Evolutionary conservation across 2,797 vertebrate genomes (phyloP).

Genomic region (Gadopsis bispinosus): DNA sequence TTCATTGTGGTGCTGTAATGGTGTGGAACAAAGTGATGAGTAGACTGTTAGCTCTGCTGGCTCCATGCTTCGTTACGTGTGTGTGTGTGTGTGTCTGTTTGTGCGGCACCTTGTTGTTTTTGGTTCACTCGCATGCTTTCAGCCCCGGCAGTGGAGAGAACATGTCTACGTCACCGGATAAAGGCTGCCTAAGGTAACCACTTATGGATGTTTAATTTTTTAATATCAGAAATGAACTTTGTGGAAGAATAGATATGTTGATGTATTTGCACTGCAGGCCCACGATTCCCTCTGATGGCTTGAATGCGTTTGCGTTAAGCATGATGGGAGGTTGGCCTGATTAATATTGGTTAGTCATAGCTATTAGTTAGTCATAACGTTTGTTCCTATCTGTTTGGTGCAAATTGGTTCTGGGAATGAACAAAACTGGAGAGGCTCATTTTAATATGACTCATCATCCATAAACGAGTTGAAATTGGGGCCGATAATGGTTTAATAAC

Average conservation of each 20-base stretch:
- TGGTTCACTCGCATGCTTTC: conserved; percentile 62
- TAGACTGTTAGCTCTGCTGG: conserved; percentile 64
- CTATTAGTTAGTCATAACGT: conserved; percentile 43
- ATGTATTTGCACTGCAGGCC: neutral
- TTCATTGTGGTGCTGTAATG: conserved; percentile 78
- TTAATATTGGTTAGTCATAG: conserved; percentile 42
- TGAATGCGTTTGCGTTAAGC: conserved; percentile 20
- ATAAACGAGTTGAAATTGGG: conserved; percentile 30
- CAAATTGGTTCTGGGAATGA: conserved; percentile 42
- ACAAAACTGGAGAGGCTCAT: conserved; percentile 18
- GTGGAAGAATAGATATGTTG: conserved; percentile 10
- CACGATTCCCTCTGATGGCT: conserved; percentile 5
- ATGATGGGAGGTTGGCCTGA: conserved; percentile 20
- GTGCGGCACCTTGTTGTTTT: conserved; percentile 60
- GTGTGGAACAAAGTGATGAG: conserved; percentile 81
- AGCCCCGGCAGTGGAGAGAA: conserved; percentile 48
- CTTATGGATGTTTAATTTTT: conserved; percentile 32
- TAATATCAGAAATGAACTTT: conserved; percentile 16
- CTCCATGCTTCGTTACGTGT: conserved; percentile 76
- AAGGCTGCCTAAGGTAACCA: conserved; percentile 61
- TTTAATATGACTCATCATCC: conserved; percentile 40
- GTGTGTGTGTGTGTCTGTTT: conserved; percentile 21
- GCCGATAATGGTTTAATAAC: conserved; percentile 41
- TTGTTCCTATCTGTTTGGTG: conserved; percentile 32
- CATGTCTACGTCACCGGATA: conserved; percentile 37